Base-by-base conservation (phyloP, 2,113 vertebrate species). In the Euleptes europaea region DNA sequence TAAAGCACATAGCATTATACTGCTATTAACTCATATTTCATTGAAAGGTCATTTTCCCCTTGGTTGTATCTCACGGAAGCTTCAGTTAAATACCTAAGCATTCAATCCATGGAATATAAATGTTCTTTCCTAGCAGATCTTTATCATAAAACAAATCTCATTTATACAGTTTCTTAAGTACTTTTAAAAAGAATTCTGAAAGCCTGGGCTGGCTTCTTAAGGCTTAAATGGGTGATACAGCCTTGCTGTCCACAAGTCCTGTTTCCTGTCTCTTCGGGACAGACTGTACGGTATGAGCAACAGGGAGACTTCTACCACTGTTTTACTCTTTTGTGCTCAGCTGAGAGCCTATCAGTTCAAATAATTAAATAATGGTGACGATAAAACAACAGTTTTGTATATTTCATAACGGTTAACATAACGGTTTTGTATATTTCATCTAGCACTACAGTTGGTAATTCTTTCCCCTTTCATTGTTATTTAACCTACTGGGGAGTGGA, bases 1-100 rank as follows among this genome's bases (percentile, higher is more conserved):
- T 86, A 92, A 90, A 88, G 85, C 88, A 93, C 86, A 88, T 57
- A 86, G 90, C 2, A 1, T 70, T 82, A 66, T 28, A 76, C 71
- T 84, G 86, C 92, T 94, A 93, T 93, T 92, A 94, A 92, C 89
- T 94, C 90, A 86, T 93, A 93, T 93, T 94, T 94, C 90, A 93
- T 4, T 90, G 88, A 94, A 93, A 94, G 92, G 90, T 91, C 93
- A 93, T 86, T 88, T 80, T 86, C 88, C 86, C 83, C 82, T 90
- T 91, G 88, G 83, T 88, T 85, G 35, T 91, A 84, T 87, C 85
- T 80, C 89, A 71, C 88, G 85, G 84, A 89, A 54, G 83, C 69
- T 89, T 77, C 7, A 88, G 86, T 89, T 90, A 91, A 85, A 92
- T 89, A 91, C 72, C 60, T 90, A 67, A 91, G 82, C 72, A 82